These are phyloP conservation scores for Phoeniculus purpureus DNA, from an alignment of 2,797 vertebrate genomes.

Conservation along the genomic window DNA sequence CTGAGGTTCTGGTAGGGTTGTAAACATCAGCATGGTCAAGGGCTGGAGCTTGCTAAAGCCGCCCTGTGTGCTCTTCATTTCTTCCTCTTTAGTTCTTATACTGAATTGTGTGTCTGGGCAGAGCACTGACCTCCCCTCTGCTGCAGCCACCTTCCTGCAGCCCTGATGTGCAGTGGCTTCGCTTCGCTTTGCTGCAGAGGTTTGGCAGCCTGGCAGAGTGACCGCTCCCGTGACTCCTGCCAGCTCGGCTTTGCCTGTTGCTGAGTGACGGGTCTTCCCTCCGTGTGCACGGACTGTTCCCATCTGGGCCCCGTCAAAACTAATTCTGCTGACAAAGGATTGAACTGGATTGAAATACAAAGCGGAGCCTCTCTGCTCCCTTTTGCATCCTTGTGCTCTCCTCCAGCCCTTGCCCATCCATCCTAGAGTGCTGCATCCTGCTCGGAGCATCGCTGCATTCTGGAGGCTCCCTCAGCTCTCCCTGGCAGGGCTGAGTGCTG, in stretches of 20 bases:
- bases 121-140: not conserved
- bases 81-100: not conserved
- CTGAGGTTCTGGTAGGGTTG: not conserved
- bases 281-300: constrained; percentile 1
- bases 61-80: not conserved
- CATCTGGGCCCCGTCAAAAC: constrained; percentile 27
- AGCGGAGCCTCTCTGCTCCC: not conserved
- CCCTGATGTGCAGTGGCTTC: fast-evolving
- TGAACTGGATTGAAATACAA: constrained; percentile 5
- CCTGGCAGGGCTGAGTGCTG: fast-evolving
- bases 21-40: not conserved
- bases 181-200: not conserved
- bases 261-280: constrained; percentile 1
- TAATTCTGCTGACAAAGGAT: constrained; percentile 8
- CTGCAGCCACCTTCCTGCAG: not conserved
- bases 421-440: not conserved
- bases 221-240: constrained; percentile 16
- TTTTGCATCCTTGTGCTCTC: too few relatives aligned
- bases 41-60: not conserved
- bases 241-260: not conserved
- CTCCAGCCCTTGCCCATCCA: not conserved
- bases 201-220: not conserved
- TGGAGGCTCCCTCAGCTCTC: not conserved
- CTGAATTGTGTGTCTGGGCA: not conserved
- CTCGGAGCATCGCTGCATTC: fast-evolving